phyloP scores from a whole-genome alignment of 2,113 vertebrate genomes.

The Tyto alba region DNA sequence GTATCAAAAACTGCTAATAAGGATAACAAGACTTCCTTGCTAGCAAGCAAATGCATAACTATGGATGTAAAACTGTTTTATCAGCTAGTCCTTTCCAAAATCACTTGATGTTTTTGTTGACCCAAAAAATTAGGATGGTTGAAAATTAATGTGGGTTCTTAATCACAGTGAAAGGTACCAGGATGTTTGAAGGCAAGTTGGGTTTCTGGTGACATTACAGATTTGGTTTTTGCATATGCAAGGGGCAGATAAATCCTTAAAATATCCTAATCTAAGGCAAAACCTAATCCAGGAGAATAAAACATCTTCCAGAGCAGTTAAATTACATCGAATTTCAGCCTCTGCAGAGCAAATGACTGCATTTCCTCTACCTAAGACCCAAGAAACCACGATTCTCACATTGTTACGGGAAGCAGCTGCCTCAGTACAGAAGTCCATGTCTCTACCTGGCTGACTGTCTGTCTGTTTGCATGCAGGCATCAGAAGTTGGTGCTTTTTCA shows the following conservation, averaged over 20 bases:
- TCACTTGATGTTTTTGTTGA: background rate
- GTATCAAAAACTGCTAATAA: background rate
- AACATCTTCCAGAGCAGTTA: background rate
- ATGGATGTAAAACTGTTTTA: background rate
- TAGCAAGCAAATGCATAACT: background rate
- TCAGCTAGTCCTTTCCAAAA: background rate
- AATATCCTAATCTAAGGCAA: background rate
- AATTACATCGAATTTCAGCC: background rate
- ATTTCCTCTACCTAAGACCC: background rate
- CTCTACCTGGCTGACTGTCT: background rate
- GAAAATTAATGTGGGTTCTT: background rate
- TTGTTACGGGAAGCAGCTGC: background rate
- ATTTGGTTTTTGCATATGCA: background rate
- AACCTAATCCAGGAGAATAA: background rate
- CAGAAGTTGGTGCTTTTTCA: background rate
- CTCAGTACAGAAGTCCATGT: too few species aligned
- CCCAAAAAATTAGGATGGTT: background rate
- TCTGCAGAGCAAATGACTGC: background rate
- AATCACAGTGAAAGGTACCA: background rate
- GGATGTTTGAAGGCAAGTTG: background rate
- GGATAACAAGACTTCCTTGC: background rate
- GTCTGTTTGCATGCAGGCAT: background rate
- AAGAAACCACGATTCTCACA: fast-evolving
- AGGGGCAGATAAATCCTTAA: background rate
- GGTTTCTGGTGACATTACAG: background rate